These are phyloP conservation scores for Anarrhichthys ocellatus DNA, from an alignment of 2,113 vertebrate genomes.

Conservation along the genomic window DNA sequence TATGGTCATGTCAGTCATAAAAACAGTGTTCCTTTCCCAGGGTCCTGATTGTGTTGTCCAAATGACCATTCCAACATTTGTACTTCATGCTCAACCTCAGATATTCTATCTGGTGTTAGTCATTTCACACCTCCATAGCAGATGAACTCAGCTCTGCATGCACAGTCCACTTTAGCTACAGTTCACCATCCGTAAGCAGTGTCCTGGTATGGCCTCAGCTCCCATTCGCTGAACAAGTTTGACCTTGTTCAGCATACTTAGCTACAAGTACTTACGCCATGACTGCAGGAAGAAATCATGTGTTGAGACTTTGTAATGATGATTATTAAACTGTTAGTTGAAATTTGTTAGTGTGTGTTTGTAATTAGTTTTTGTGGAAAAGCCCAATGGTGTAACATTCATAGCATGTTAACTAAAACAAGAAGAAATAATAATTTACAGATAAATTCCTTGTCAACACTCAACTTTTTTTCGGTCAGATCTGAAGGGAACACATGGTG, in stretches of 20 bases:
- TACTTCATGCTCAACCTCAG: constrained; percentile 19
- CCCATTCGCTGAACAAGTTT: constrained; percentile 40
- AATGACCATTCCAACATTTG: background rate
- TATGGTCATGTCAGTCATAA: background rate
- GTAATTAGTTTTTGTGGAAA: background rate
- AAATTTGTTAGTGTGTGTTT: background rate
- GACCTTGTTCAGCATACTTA: background rate
- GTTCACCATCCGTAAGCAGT: constrained; percentile 7
- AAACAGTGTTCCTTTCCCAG: constrained; percentile 9
- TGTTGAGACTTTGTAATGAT: background rate
- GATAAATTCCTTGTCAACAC: constrained; percentile 23
- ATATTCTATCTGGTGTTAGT: constrained; percentile 33
- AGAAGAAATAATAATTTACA: constrained; percentile 26
- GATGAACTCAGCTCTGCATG: constrained; percentile 24
- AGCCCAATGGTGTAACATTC: background rate
- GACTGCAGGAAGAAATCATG: background rate
- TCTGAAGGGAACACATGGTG: constrained; percentile 39
- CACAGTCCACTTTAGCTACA: constrained; percentile 12
- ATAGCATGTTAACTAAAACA: background rate
- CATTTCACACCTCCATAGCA: constrained; percentile 51
- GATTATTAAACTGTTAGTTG: background rate
- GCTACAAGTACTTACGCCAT: background rate
- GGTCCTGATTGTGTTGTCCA: background rate
- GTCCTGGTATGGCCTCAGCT: constrained; percentile 25
- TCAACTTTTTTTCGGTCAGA: constrained; percentile 11